A percentile compares a stretch with the other conserved stretches of the same genome.
These are phyloP conservation scores for Neomorphus geoffroyi DNA, from an alignment of 2,797 vertebrate species.

Conservation along the genomic window DNA sequence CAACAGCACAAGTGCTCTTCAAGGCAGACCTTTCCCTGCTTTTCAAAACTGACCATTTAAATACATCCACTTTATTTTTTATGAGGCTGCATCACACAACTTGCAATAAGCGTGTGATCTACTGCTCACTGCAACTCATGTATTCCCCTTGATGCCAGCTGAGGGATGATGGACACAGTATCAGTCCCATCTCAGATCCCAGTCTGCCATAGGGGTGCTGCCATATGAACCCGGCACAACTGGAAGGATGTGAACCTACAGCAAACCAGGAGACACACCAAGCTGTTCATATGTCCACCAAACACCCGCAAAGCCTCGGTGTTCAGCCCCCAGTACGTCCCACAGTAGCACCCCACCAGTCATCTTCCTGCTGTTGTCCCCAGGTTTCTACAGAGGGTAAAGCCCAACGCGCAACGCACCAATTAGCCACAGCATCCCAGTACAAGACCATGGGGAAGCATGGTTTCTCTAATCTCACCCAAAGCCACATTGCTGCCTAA, in stretches of 20 bases:
- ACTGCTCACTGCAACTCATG: accelerated
- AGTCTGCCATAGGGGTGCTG: neutral
- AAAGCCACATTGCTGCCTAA: neutral
- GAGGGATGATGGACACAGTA: accelerated
- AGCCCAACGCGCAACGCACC: neutral
- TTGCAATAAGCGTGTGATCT: neutral
- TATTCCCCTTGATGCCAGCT: neutral
- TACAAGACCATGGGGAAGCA: neutral
- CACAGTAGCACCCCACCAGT: neutral
- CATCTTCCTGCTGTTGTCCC: neutral
- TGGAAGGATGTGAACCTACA: neutral
- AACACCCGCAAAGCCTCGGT: neutral
- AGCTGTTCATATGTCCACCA: neutral
- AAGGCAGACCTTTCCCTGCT: neutral
- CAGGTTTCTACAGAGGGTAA: neutral
- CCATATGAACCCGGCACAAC: neutral
- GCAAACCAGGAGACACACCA: neutral
- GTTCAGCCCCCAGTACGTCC: neutral
- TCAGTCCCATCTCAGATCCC: neutral
- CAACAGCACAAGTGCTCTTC: neutral
- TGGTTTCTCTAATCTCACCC: neutral
- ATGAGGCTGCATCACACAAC: neutral
- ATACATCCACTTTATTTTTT: neutral
- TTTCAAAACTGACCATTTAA: neutral
- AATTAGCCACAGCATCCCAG: neutral